Conservation (phyloP, 2,797 vertebrate genomes). For the Falco peregrinus region DNA sequence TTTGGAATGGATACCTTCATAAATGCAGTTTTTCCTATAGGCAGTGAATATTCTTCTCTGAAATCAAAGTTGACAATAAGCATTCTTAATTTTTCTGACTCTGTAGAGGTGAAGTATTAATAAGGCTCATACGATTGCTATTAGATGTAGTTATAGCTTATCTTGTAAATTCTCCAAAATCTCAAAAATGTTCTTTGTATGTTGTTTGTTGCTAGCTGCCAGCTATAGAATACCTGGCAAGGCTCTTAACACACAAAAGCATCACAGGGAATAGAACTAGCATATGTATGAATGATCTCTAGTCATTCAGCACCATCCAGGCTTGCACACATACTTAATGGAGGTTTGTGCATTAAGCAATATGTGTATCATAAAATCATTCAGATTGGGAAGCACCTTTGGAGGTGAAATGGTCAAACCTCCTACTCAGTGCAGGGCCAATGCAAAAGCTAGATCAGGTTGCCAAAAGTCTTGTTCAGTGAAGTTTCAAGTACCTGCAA, state of each 20-base stretch:
- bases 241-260: background rate
- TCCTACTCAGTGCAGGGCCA: background rate
- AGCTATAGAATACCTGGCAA: background rate
- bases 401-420: background rate
- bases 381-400: background rate
- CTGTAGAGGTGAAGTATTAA: background rate
- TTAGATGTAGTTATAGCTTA: slow-evolving; percentile 1
- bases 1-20: background rate
- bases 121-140: background rate
- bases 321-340: background rate
- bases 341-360: background rate
- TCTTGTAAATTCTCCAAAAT: slow-evolving; percentile 42
- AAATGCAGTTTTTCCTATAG: background rate
- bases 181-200: background rate
- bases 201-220: background rate
- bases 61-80: background rate
- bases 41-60: background rate
- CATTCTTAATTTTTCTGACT: background rate
- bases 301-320: background rate
- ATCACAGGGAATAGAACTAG: background rate
- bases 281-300: background rate
- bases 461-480: background rate
- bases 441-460: background rate
- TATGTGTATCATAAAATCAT: background rate
- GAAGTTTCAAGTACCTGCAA: background rate